phyloP scores from a whole-genome alignment of 2,113 vertebrate genomes.

The Silurus glanis region DNA sequence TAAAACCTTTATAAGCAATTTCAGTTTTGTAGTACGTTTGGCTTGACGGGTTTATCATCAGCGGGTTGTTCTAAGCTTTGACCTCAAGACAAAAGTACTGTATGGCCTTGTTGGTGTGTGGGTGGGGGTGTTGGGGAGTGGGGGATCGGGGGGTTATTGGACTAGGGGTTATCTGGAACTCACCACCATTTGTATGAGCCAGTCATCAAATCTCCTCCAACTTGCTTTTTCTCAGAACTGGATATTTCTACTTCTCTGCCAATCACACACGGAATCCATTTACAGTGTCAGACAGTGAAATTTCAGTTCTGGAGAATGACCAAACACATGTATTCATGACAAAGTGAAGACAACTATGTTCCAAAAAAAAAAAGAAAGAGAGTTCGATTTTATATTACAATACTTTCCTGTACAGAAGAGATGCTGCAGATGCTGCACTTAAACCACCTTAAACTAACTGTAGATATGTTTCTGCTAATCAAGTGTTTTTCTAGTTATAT shows the following conservation, averaged over 20 bases:
- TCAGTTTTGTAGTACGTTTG: conserved; percentile 32
- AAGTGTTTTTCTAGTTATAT: conserved; percentile 37
- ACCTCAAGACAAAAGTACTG: conserved; percentile 50
- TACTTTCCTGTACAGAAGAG: conserved; percentile 31
- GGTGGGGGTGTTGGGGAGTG: conserved; percentile 57
- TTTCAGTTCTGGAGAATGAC: conserved; percentile 64
- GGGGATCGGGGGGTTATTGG: background rate
- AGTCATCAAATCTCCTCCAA: conserved; percentile 57
- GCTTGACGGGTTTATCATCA: conserved; percentile 59
- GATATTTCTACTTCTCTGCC: conserved; percentile 68
- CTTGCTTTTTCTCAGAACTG: conserved; percentile 66
- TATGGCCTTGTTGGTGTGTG: conserved; percentile 59
- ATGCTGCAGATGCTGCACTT: conserved; percentile 27
- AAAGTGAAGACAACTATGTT: conserved; percentile 52
- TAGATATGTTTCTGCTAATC: conserved; percentile 42
- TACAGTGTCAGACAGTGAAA: conserved; percentile 68
- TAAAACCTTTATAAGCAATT: conserved; percentile 49
- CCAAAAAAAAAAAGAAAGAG: conserved; percentile 42
- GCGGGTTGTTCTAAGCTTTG: conserved; percentile 67
- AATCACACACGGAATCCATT: conserved; percentile 73
- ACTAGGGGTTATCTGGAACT: conserved; percentile 64
- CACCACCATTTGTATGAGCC: conserved; percentile 61
- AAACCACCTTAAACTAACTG: conserved; percentile 40
- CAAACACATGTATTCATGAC: conserved; percentile 70
- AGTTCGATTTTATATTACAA: conserved; percentile 15